Base-by-base conservation (phyloP, 1,140 invertebrate species). In the Drosophila sturtevanti region DNA sequence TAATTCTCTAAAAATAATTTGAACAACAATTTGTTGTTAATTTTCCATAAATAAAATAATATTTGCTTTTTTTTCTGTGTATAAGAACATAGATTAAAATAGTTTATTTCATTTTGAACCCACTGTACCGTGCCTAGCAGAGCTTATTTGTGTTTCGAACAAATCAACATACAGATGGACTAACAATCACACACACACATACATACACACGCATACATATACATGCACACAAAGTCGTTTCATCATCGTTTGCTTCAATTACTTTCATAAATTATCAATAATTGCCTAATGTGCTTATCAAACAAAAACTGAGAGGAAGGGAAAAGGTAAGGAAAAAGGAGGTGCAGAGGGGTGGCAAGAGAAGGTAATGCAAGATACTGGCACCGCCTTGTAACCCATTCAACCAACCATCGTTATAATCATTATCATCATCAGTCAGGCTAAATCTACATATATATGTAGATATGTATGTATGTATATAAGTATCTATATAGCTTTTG, bases 211-310 rank as follows among this genome's bases (percentile, higher is more conserved):
- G n/a, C 66, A 72, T 74, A 78, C 22, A 24, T 4, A 24, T 4
- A 24, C 2, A 24, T 0, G 4, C 22, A 24, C 22, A 34, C 31
- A 10, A 7, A 6, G 41, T 18, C 41, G 38, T 41, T 41, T 41
- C 38, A 41, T 41, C 38, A 6, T 41, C 38, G 70, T 68, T 69
- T 35, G 62, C 69, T 68, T 73, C 81, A 85, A 81, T 86, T 85
- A 74, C 81, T 78, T 81, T 86, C 82, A 78, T 86, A 72, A 87
- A 87, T 87, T 87, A 86, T 76, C 81, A 63, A 82, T 82, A 87
- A 87, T 87, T 78, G 81, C 68, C 78, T 76, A 81, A 81, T 78
- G 73, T 62, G 72, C 64, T 67, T 78, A 81, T 82, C 74, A 54
- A 62, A 18, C 37, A 63, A 62, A 71, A 44, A 11, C 10, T 12